Evolutionary conservation across 2,888 invertebrate species (phyloP).

Genomic region (Drosophila kuntzei): DNA sequence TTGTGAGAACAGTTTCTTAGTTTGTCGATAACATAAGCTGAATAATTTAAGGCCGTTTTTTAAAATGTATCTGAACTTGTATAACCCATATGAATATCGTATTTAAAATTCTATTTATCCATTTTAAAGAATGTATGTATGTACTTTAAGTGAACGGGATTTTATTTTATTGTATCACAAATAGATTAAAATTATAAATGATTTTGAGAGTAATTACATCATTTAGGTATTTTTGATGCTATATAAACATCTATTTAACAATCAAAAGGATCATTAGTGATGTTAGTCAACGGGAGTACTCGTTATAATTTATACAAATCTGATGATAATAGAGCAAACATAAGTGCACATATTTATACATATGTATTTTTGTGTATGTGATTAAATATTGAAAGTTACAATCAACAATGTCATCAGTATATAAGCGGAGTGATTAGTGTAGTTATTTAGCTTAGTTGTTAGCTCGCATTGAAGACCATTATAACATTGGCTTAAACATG

Average conservation of each 20-base stretch:
- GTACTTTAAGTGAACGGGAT: slow-evolving; percentile 61
- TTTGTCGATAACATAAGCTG: background rate
- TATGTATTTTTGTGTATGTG: slow-evolving; percentile 25
- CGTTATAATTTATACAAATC: slow-evolving; percentile 60
- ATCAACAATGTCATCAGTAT: slow-evolving; percentile 39
- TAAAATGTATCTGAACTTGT: slow-evolving; percentile 1
- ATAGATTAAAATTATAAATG: slow-evolving; percentile 70
- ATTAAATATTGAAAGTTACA: slow-evolving; percentile 51
- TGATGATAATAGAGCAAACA: slow-evolving; percentile 37
- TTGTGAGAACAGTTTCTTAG: slow-evolving; percentile 2
- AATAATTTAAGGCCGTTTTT: background rate
- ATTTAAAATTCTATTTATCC: slow-evolving; percentile 45
- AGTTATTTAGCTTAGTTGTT: slow-evolving; percentile 14
- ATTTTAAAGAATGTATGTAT: slow-evolving; percentile 36
- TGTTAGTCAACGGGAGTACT: slow-evolving; percentile 60
- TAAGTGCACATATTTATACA: slow-evolving; percentile 16
- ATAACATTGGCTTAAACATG: slow-evolving; percentile 88
- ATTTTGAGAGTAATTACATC: slow-evolving; percentile 54
- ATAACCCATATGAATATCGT: slow-evolving; percentile 79
- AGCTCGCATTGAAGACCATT: slow-evolving; percentile 27
- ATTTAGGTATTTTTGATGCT: slow-evolving; percentile 35
- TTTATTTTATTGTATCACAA: slow-evolving; percentile 82
- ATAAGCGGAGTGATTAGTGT: slow-evolving; percentile 50
- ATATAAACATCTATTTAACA: slow-evolving; percentile 59
- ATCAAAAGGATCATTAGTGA: slow-evolving; percentile 62